Percentiles rank a stretch among this genome's conserved stretches.
Evolutionary conservation across 2,888 invertebrate species (phyloP).

Genomic region (Ochlodes sylvanus): DNA sequence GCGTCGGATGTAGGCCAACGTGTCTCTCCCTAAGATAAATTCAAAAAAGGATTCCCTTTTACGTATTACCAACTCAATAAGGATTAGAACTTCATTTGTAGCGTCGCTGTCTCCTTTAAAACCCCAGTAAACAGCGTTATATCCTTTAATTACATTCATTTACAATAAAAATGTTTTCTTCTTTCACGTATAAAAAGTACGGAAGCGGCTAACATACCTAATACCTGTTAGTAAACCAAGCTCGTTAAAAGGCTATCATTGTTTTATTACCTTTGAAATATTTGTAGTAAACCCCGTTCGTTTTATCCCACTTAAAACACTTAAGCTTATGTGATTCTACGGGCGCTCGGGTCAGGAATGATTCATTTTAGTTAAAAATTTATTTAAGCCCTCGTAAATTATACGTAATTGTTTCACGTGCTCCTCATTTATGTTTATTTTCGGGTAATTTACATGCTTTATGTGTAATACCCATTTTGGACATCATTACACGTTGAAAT

Average conservation of each 20-base stretch:
- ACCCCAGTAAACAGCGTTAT: slow-evolving; percentile 68
- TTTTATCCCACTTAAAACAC: slow-evolving; percentile 31
- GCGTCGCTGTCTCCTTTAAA: slow-evolving; percentile 61
- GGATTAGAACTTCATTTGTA: slow-evolving; percentile 77
- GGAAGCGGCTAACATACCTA: neutral
- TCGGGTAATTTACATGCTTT: slow-evolving; percentile 17
- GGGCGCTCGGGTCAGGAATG: slow-evolving; percentile 30
- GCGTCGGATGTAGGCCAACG: slow-evolving; percentile 71
- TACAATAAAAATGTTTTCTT: slow-evolving; percentile 56
- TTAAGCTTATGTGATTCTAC: slow-evolving; percentile 33
- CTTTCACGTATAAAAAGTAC: slow-evolving; percentile 25
- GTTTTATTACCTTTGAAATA: slow-evolving; percentile 36
- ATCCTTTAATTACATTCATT: slow-evolving; percentile 70
- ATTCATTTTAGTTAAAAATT: slow-evolving; percentile 39
- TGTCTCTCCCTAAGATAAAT: slow-evolving; percentile 68
- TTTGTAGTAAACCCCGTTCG: slow-evolving; percentile 32
- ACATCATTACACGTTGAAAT: neutral
- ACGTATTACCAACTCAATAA: slow-evolving; percentile 78
- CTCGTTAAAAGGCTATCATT: slow-evolving; percentile 21
- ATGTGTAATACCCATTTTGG: slow-evolving; percentile 14
- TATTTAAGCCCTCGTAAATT: slow-evolving; percentile 35
- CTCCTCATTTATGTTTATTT: slow-evolving; percentile 22
- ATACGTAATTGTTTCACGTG: slow-evolving; percentile 31
- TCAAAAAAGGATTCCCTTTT: slow-evolving; percentile 73
- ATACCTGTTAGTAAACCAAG: neutral